These are phyloP conservation scores for Dasypogon diadema DNA, from an alignment of 2,888 invertebrate species.

Conservation along the genomic window DNA sequence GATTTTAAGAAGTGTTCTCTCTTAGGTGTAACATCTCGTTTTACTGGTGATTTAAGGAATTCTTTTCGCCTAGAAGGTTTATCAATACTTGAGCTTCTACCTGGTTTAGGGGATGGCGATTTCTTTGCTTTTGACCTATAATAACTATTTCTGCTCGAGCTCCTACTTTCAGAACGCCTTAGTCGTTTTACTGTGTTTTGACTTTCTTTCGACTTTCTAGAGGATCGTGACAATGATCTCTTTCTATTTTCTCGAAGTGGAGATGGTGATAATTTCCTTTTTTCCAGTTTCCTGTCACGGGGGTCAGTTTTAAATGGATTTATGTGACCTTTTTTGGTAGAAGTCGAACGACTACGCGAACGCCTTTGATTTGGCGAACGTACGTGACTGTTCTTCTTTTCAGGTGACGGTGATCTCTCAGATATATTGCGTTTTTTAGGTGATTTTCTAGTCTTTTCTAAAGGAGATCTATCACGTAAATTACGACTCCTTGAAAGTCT, in stretches of 20 bases:
- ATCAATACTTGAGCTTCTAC: constrained; percentile 54
- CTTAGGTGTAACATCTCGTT: background rate
- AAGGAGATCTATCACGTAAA: constrained; percentile 33
- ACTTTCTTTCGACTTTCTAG: constrained; percentile 56
- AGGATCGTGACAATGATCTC: constrained; percentile 48
- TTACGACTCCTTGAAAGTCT: background rate
- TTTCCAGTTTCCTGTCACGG: constrained; percentile 33
- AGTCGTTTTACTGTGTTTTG: constrained; percentile 38
- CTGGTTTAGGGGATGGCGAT: constrained; percentile 31
- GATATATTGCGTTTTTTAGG: background rate
- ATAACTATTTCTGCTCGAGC: constrained; percentile 62
- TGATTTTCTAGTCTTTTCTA: constrained; percentile 27
- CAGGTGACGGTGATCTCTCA: constrained; percentile 14
- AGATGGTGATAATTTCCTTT: constrained; percentile 62
- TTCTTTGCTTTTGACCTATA: constrained; percentile 55
- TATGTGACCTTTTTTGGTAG: constrained; percentile 38
- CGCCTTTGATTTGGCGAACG: constrained; percentile 4
- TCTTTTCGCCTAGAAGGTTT: constrained; percentile 53
- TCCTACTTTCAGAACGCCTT: constrained; percentile 59
- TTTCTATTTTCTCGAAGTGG: constrained; percentile 61
- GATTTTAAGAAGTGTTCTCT: constrained; percentile 57
- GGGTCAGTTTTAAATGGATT: constrained; percentile 49
- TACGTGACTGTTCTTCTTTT: background rate
- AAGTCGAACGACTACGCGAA: constrained; percentile 48
- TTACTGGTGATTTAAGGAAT: constrained; percentile 43